Conservation (phyloP, 2,113 vertebrate genomes). For the Thunnus maccoyii region DNA sequence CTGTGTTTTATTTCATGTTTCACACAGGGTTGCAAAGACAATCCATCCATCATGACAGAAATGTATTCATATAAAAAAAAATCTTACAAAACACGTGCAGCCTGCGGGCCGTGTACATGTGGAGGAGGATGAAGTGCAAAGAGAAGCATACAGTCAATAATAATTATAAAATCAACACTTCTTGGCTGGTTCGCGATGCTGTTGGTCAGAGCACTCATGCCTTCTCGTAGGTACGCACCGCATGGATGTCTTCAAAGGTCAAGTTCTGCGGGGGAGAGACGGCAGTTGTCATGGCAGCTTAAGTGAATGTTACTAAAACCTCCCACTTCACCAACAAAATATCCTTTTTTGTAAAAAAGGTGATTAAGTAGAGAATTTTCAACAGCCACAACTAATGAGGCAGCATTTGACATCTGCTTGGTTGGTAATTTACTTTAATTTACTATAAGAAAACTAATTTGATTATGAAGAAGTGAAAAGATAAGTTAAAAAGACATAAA, state of each 20-base stretch:
- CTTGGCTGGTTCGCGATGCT: conserved; percentile 31
- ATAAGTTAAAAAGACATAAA: too few species aligned
- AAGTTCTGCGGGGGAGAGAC: conserved; percentile 87
- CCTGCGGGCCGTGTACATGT: conserved; percentile 59
- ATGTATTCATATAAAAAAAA: conserved; percentile 71
- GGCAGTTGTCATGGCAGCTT: neutral
- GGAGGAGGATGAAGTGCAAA: conserved; percentile 74
- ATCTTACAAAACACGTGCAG: conserved; percentile 76
- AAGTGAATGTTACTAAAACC: neutral
- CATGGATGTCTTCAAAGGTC: conserved; percentile 90
- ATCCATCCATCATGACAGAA: conserved; percentile 64
- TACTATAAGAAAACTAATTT: too few species aligned
- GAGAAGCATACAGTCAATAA: conserved; percentile 74
- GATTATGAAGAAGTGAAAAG: too few species aligned
- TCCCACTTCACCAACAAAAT: neutral
- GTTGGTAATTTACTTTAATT: too few species aligned
- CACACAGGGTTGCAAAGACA: conserved; percentile 70
- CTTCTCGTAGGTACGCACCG: conserved; percentile 95
- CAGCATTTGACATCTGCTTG: too few species aligned
- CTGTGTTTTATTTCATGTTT: conserved; percentile 71
- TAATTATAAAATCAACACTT: conserved; percentile 63
- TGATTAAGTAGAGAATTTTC: too few species aligned
- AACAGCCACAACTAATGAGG: too few species aligned
- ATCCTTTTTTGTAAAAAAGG: too few species aligned
- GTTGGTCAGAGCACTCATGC: conserved; percentile 79